These are phyloP conservation scores for Carabus problematicus DNA, from an alignment of 2,888 invertebrate genomes.

Conservation along the genomic window DNA sequence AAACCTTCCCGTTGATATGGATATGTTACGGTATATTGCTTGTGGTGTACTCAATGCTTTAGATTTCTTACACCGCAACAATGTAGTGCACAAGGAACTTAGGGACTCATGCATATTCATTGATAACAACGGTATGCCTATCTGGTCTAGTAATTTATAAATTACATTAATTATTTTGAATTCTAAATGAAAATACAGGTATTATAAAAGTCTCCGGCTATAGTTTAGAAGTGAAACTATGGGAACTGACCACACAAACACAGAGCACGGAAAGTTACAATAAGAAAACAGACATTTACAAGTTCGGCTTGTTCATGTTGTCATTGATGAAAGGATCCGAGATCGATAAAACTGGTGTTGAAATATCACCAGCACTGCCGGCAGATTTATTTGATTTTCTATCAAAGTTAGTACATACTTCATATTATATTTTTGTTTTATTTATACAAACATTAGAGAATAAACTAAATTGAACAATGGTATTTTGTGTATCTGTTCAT, in stretches of 20 bases:
- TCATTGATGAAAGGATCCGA: slow-evolving; percentile 67
- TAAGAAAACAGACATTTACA: slow-evolving; percentile 77
- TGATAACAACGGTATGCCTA: slow-evolving; percentile 65
- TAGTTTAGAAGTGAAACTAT: slow-evolving; percentile 72
- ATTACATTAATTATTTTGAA: background rate
- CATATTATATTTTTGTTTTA: slow-evolving; percentile 9
- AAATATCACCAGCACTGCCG: slow-evolving; percentile 67
- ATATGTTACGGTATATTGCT: slow-evolving; percentile 71
- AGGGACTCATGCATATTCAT: slow-evolving; percentile 76
- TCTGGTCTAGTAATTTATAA: slow-evolving; percentile 27
- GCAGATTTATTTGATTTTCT: slow-evolving; percentile 76
- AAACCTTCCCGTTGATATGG: slow-evolving; percentile 62
- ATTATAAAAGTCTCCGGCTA: slow-evolving; percentile 71
- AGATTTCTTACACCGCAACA: slow-evolving; percentile 79
- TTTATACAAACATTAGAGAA: background rate
- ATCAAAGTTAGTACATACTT: slow-evolving; percentile 63
- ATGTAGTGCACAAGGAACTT: slow-evolving; percentile 85
- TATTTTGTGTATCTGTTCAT: slow-evolving; percentile 46
- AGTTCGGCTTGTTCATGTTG: slow-evolving; percentile 73
- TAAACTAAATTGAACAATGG: background rate
- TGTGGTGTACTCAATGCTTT: slow-evolving; percentile 77
- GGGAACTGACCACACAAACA: slow-evolving; percentile 63
- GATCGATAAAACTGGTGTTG: slow-evolving; percentile 61
- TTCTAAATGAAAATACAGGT: slow-evolving; percentile 55
- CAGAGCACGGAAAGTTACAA: slow-evolving; percentile 60